These are phyloP conservation scores for Crocallis elinguaria DNA, from an alignment of 2,888 invertebrate species.

Conservation along the genomic window DNA sequence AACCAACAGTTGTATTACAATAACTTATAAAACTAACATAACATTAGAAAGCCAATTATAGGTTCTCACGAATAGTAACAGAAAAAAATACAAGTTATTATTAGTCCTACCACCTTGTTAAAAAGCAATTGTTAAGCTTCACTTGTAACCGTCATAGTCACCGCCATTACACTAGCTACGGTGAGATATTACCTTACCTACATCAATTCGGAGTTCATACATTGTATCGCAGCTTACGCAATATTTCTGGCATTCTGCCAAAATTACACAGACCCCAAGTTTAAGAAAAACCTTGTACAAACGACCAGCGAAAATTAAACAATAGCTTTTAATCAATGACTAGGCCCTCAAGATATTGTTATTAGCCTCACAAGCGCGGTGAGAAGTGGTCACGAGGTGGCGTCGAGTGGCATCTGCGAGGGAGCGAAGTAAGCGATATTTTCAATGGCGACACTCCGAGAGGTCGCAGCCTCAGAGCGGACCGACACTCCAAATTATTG, in stretches of 20 bases:
- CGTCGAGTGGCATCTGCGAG: slow-evolving; percentile 53
- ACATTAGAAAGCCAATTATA: no score
- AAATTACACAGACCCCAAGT: background rate
- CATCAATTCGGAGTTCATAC: no score
- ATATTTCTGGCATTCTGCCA: background rate
- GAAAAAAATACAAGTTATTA: no score
- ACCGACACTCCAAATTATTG: slow-evolving; percentile 63
- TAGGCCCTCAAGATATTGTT: slow-evolving; percentile 22
- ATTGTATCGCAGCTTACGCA: no score
- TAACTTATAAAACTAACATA: no score
- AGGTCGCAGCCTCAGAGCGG: slow-evolving; percentile 45
- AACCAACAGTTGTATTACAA: no score
- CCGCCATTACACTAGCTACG: no score
- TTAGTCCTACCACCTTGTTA: no score
- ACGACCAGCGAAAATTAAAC: slow-evolving; percentile 3
- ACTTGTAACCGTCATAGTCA: no score
- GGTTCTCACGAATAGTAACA: no score
- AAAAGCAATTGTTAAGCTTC: no score
- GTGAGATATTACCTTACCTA: no score
- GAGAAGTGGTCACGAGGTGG: slow-evolving; percentile 49
- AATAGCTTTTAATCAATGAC: slow-evolving; percentile 14
- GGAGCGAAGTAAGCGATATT: slow-evolving; percentile 65
- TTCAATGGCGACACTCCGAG: slow-evolving; percentile 50
- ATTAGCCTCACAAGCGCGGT: slow-evolving; percentile 31
- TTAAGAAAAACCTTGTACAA: background rate